Percentiles rank a stretch among this genome's conserved stretches.
These are phyloP conservation scores for Tetragnatha montana DNA, from an alignment of 2,888 invertebrate genomes.

Conservation along the genomic window DNA sequence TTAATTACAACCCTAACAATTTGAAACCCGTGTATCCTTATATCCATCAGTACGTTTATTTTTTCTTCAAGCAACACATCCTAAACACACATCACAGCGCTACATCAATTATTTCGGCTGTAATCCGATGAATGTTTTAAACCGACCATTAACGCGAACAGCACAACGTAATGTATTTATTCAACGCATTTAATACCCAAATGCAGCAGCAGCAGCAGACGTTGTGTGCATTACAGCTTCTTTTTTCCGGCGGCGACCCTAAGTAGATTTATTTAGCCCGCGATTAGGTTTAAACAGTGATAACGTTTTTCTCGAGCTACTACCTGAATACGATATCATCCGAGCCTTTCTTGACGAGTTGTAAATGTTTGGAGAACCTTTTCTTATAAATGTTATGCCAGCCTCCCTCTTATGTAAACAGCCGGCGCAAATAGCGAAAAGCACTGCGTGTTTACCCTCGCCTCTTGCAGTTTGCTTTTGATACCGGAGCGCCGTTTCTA, in stretches of 20 bases:
- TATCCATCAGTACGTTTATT: no score
- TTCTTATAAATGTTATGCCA: slow-evolving; percentile 44
- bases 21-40: no score
- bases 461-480: slow-evolving; percentile 27
- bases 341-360: not conserved
- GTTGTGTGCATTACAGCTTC: not conserved
- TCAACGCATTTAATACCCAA: not conserved
- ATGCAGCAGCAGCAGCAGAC: not conserved
- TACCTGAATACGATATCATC: slow-evolving; percentile 2
- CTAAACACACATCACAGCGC: not conserved
- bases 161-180: not conserved
- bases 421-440: slow-evolving; percentile 24
- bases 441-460: slow-evolving; percentile 21
- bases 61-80: no score
- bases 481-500: slow-evolving; percentile 7
- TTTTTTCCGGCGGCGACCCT: not conserved
- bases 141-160: not conserved
- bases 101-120: not conserved
- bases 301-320: not conserved
- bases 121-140: not conserved
- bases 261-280: not conserved
- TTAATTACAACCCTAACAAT: no score
- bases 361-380: slow-evolving; percentile 42
- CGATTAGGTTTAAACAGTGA: slow-evolving; percentile 19
- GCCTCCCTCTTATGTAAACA: slow-evolving; percentile 29